Percentiles rank a stretch among this genome's conserved stretches.
These are phyloP conservation scores for Maccullochella peelii DNA, from an alignment of 2,113 vertebrate species.

Conservation along the genomic window DNA sequence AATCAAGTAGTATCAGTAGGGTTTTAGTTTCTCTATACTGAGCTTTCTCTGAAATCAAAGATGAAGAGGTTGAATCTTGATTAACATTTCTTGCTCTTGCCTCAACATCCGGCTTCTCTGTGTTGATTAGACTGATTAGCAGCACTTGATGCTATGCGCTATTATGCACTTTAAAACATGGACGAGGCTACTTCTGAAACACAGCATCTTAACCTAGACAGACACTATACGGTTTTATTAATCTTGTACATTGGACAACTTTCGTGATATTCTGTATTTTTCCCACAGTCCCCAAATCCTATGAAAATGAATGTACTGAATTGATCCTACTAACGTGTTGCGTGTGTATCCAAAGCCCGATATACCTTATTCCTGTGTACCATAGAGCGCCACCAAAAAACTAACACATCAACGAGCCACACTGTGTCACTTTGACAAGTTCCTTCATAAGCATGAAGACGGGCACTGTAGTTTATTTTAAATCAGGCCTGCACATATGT, in stretches of 20 bases:
- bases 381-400: too few species aligned
- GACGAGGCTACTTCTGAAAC: background rate
- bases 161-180: background rate
- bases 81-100: constrained; percentile 2
- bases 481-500: too few species aligned
- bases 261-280: background rate
- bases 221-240: background rate
- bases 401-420: too few species aligned
- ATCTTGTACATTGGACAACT: background rate
- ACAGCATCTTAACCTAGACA: background rate
- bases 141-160: constrained; percentile 23
- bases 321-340: too few species aligned
- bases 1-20: constrained; percentile 13
- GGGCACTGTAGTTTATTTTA: too few species aligned
- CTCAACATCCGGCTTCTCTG: constrained; percentile 17
- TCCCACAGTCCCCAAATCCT: background rate
- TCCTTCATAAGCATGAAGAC: too few species aligned
- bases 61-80: constrained; percentile 20
- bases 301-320: background rate
- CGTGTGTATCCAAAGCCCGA: too few species aligned
- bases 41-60: constrained; percentile 22
- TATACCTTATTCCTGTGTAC: too few species aligned
- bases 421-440: too few species aligned
- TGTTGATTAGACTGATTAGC: constrained; percentile 47
- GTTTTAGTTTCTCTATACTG: background rate